Percentiles rank a stretch among this genome's conserved stretches.
Conservation (phyloP, 2,113 vertebrate species). For the Mustela nigripes region DNA sequence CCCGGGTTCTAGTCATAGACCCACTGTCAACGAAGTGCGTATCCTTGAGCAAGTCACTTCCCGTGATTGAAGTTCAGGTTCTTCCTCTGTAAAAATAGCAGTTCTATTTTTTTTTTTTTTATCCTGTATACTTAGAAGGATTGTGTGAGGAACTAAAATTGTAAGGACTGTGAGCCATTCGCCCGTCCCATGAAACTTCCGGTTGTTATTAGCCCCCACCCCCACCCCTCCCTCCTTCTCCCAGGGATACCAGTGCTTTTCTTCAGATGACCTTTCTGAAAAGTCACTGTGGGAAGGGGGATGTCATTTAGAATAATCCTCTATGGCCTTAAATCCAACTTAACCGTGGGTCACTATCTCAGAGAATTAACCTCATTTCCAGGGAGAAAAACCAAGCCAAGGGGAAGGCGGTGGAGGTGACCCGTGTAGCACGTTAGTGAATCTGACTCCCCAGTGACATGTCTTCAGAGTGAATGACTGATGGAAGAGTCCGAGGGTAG, state of each 20-base stretch:
- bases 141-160: neutral
- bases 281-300: constrained; percentile 23
- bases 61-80: neutral
- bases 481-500: neutral
- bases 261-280: constrained; percentile 25
- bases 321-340: constrained; percentile 72
- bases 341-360: constrained; percentile 53
- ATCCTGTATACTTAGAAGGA: neutral
- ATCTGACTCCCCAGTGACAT: constrained; percentile 57
- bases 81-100: neutral
- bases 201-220: neutral
- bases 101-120: constrained; percentile 6
- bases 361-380: constrained; percentile 78
- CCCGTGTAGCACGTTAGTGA: rapidly evolving
- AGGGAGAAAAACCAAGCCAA: neutral
- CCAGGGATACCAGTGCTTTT: neutral
- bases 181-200: neutral
- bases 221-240: neutral
- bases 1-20: neutral
- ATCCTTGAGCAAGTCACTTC: neutral
- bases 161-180: neutral
- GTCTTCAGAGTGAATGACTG: constrained; percentile 21
- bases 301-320: constrained; percentile 70
- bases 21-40: neutral
- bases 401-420: neutral